Base-by-base conservation (phyloP, 2,888 invertebrate species). In the Eristalinus aeneus region DNA sequence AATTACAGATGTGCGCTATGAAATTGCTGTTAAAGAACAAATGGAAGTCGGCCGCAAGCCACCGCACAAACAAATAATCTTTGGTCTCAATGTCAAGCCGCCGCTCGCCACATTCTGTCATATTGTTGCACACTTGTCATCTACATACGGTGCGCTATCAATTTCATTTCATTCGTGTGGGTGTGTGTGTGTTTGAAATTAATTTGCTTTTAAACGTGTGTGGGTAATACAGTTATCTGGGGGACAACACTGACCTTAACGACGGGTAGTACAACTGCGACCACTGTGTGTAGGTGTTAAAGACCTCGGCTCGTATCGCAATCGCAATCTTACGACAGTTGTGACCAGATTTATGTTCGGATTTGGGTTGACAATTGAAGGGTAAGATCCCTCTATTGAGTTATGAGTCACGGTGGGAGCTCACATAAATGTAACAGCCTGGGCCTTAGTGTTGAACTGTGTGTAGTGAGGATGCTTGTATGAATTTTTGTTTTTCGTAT, bases 1-100 rank as follows among this genome's bases (percentile, higher is more conserved):
- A 75, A 75, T 75, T 75, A 75, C 74, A 65, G 56, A 58, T 65
- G 65, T 39, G 56, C 74, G 74, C 54, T 73, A 77, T 39, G 27
- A 68, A 77, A 61, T 77, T 34, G 68, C 82, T 63, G 46, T 76
- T 67, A 53, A 61, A 65, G 65, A 71, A 65, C 65, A 32, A 27
- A 9, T 60, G 60, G 56, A 82, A 56, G 39, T 56, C 61, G 63
- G 68, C 22, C 72, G 36, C 72, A 69, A 56, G 61, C 32, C 72
- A 36, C 67, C 69, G 10, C 34, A 69, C 23, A 56, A n/a, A 56
- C 56, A 56, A 56, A 22, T 60, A 69, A 23, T 74, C 23, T 54
- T 22, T 56, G 34, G 46, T 36, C 60, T 36, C 46, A 22, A 56
- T 81, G n/a, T 32, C 20, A 82, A 65, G 46, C 82, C 77, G 65